Evolutionary conservation across 2,113 vertebrate species (phyloP).

Genomic region (Rostratula benghalensis): DNA sequence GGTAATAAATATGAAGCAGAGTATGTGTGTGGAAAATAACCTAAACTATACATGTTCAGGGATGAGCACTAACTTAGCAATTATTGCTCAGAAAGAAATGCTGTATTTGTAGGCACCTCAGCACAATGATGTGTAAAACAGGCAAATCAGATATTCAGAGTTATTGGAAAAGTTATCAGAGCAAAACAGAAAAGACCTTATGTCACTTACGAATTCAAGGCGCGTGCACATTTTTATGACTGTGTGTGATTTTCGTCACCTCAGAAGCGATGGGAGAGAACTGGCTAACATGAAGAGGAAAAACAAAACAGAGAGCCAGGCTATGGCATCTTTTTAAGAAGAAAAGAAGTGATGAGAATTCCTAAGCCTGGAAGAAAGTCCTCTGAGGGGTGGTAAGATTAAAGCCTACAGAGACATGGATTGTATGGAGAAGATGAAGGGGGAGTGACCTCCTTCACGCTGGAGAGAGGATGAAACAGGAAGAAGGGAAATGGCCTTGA

Average conservation of each 20-base stretch:
- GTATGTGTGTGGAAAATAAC: background rate
- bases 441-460: background rate
- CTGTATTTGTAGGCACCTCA: background rate
- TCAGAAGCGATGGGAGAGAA: background rate
- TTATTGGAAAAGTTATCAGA: slow-evolving; percentile 1
- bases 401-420: slow-evolving; percentile 7
- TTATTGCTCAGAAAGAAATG: background rate
- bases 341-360: slow-evolving; percentile 13
- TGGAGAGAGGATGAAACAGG: slow-evolving; percentile 21
- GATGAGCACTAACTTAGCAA: background rate
- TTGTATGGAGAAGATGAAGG: slow-evolving; percentile 1
- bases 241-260: background rate
- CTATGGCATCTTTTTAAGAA: slow-evolving; percentile 26
- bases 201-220: background rate
- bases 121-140: background rate
- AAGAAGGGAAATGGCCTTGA: slow-evolving; percentile 2
- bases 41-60: background rate
- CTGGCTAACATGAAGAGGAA: background rate
- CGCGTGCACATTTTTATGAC: background rate
- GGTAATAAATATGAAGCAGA: background rate
- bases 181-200: background rate
- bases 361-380: background rate
- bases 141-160: background rate
- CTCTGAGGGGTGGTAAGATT: background rate
- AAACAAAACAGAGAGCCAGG: background rate